Evolutionary conservation across 2,888 invertebrate species (phyloP).

Genomic region (Synanthedon tipuliformis): DNA sequence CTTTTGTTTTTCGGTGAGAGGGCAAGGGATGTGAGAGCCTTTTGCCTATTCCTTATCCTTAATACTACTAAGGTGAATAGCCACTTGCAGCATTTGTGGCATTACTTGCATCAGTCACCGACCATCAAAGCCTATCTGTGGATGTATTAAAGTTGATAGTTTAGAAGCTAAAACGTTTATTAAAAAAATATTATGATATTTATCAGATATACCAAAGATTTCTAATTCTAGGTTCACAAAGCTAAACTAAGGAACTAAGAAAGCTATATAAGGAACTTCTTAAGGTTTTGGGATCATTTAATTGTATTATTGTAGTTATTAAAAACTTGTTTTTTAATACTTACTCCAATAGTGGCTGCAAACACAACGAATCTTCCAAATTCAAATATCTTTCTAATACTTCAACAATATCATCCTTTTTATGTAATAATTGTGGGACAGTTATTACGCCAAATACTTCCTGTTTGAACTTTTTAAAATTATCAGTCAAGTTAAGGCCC

Average conservation of each 20-base stretch:
- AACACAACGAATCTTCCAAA: slow-evolving; percentile 76
- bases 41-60: too few relatives aligned
- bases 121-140: too few relatives aligned
- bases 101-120: too few relatives aligned
- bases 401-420: slow-evolving; percentile 80
- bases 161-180: too few relatives aligned
- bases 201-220: too few relatives aligned
- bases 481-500: slow-evolving; percentile 86
- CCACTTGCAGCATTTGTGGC: too few relatives aligned
- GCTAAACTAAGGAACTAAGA: neutral
- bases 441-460: slow-evolving; percentile 82
- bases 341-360: slow-evolving; percentile 89
- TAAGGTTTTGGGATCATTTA: neutral
- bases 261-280: neutral
- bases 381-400: slow-evolving; percentile 79
- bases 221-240: too few relatives aligned
- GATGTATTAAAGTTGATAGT: too few relatives aligned
- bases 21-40: too few relatives aligned
- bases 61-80: too few relatives aligned
- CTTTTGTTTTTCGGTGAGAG: too few relatives aligned
- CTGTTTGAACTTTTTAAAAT: slow-evolving; percentile 81
- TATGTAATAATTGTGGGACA: slow-evolving; percentile 85
- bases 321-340: slow-evolving; percentile 27
- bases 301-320: neutral
- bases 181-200: too few relatives aligned